Evolutionary conservation across 2,797 vertebrate genomes (phyloP).

Genomic region (Heterohyrax brucei): DNA sequence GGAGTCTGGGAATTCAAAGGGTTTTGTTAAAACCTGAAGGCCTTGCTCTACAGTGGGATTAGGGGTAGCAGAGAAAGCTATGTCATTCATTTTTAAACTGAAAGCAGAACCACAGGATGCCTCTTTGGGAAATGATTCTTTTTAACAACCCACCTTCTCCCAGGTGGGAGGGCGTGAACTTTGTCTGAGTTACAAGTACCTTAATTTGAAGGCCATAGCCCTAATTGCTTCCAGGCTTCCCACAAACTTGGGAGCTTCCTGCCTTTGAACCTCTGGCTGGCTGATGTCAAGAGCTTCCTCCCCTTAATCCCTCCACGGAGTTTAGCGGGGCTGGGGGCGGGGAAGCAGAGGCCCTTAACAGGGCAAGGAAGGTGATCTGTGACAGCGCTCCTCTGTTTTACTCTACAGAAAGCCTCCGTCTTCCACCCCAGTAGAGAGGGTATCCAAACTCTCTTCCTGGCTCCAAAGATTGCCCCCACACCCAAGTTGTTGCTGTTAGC

Average conservation of each 20-base stretch:
- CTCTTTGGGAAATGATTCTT: not conserved
- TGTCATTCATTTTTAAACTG: not conserved
- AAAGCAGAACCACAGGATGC: not conserved
- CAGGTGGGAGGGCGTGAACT: not conserved
- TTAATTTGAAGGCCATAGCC: slow-evolving; percentile 63
- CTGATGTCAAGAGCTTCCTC: slow-evolving; percentile 70
- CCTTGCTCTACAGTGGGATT: not conserved
- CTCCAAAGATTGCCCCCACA: not conserved
- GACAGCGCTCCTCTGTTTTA: not conserved
- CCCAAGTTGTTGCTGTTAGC: not conserved
- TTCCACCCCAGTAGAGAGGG: not conserved
- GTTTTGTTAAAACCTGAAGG: not conserved
- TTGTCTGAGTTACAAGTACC: not conserved
- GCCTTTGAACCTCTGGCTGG: slow-evolving; percentile 60
- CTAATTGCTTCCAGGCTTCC: slow-evolving; percentile 58
- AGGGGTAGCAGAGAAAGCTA: not conserved
- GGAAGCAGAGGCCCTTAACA: slow-evolving; percentile 30
- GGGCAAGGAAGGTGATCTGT: not conserved
- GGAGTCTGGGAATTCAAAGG: not conserved
- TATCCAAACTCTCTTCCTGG: not conserved
- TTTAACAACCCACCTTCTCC: not conserved
- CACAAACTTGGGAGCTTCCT: slow-evolving; percentile 73
- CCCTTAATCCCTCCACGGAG: slow-evolving; percentile 67
- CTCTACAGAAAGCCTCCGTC: not conserved
- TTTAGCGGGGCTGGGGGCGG: not conserved